A percentile compares a stretch with the other conserved stretches of the same genome.
Evolutionary conservation across 2,888 invertebrate species (phyloP).

Genomic region (Byasa hedistus): DNA sequence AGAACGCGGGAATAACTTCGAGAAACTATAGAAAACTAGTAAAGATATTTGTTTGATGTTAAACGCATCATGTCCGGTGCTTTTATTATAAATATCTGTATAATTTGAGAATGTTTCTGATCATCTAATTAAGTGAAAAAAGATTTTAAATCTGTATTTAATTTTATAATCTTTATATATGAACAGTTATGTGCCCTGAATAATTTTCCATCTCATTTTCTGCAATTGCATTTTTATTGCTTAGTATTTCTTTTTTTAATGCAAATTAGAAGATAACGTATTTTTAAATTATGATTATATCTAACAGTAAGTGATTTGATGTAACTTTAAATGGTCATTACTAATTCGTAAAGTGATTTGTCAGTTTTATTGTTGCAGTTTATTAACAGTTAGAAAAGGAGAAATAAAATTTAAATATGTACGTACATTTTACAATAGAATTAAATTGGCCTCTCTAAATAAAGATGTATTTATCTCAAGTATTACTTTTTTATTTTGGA

Average conservation of each 20-base stretch:
- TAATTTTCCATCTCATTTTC: constrained; percentile 57
- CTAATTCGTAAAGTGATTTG: constrained; percentile 47
- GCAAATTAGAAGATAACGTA: constrained; percentile 49
- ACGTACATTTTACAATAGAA: constrained; percentile 46
- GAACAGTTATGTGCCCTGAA: constrained; percentile 46
- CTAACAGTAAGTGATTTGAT: constrained; percentile 57
- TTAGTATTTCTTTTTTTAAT: constrained; percentile 58
- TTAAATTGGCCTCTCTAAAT: constrained; percentile 76
- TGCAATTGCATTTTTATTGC: constrained; percentile 61
- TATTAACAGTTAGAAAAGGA: constrained; percentile 46
- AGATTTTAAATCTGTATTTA: constrained; percentile 28
- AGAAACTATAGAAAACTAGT: constrained; percentile 32
- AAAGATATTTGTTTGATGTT: constrained; percentile 41
- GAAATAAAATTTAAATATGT: constrained; percentile 20
- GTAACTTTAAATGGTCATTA: constrained; percentile 45
- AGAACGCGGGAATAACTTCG: constrained; percentile 32
- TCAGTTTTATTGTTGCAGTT: constrained; percentile 59
- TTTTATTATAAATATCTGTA: constrained; percentile 51
- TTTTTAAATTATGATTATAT: constrained; percentile 58
- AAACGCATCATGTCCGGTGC: constrained; percentile 65
- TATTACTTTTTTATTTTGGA: not conserved
- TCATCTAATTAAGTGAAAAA: constrained; percentile 18
- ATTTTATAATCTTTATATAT: constrained; percentile 40
- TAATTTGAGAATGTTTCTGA: constrained; percentile 32
- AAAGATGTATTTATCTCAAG: constrained; percentile 69